Conservation (phyloP, 2,113 vertebrate species). For the Puntigrus tetrazona region DNA sequence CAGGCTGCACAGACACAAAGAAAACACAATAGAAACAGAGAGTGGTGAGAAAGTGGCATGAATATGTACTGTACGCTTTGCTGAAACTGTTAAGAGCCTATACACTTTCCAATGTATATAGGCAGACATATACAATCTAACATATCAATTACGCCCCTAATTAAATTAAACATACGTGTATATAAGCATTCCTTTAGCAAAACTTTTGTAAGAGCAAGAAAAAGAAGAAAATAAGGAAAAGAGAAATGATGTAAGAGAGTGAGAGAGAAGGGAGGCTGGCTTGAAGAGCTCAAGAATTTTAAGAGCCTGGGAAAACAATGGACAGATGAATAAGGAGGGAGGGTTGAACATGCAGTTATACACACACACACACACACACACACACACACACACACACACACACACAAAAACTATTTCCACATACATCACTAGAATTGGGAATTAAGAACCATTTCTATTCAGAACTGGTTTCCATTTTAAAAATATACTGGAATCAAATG, state of each 20-base stretch:
- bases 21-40: constrained; percentile 31
- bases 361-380: constrained; percentile 36
- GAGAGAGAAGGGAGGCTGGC: constrained; percentile 21
- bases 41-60: background rate
- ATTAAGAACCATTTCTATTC: background rate
- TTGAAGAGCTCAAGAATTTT: constrained; percentile 67
- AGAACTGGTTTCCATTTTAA: background rate
- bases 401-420: constrained; percentile 22
- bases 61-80: background rate
- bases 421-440: constrained; percentile 16
- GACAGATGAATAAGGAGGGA: constrained; percentile 55
- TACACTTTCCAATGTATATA: background rate
- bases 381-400: too few species aligned
- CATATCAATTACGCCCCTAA: background rate
- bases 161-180: background rate
- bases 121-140: background rate
- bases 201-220: constrained; percentile 30
- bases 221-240: constrained; percentile 24
- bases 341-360: constrained; percentile 38
- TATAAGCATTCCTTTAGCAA: background rate
- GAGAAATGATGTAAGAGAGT: background rate
- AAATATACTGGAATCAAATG: background rate
- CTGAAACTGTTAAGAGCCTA: constrained; percentile 29
- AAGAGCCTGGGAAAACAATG: constrained; percentile 76
- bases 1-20: constrained; percentile 55